phyloP scores from a whole-genome alignment of 2,888 invertebrate species.

The Drosophila formosana region DNA sequence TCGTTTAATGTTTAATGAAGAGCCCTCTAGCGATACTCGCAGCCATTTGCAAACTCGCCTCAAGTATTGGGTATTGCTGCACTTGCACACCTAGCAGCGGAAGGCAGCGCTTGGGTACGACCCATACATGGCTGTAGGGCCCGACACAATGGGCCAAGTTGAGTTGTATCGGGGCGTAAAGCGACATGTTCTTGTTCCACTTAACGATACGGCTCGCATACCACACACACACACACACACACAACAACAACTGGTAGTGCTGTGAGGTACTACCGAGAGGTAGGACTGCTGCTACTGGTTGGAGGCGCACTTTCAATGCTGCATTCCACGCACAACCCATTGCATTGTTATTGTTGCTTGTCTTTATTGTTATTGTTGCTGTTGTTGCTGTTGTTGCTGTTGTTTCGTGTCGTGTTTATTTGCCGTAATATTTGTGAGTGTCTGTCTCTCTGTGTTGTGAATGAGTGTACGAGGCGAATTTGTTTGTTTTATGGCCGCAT shows the following conservation, averaged over 20 bases:
- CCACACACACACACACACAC: constrained; percentile 19
- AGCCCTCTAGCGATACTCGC: too few relatives aligned
- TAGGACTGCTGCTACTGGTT: constrained; percentile 16
- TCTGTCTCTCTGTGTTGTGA: constrained; percentile 43
- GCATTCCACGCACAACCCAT: constrained; percentile 45
- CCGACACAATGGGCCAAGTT: constrained; percentile 61
- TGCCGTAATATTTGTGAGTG: constrained; percentile 66
- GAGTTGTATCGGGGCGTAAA: constrained; percentile 75
- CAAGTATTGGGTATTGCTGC: background rate
- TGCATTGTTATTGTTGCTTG: constrained; percentile 48
- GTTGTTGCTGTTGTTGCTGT: constrained; percentile 44
- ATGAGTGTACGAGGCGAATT: constrained; percentile 57
- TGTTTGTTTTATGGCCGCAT: constrained; percentile 80
- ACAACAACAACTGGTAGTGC: constrained; percentile 5
- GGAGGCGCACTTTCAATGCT: constrained; percentile 10
- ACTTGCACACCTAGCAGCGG: constrained; percentile 5
- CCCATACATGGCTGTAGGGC: constrained; percentile 36
- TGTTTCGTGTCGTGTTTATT: constrained; percentile 69
- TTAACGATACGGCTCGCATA: constrained; percentile 48
- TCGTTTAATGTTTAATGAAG: too few relatives aligned
- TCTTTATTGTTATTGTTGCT: constrained; percentile 27
- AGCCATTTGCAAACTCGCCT: background rate
- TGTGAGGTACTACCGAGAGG: constrained; percentile 10
- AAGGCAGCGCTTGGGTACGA: constrained; percentile 5
- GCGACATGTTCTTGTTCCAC: constrained; percentile 73